Conservation (phyloP, 2,888 invertebrate genomes). For the Andrena minutula region DNA sequence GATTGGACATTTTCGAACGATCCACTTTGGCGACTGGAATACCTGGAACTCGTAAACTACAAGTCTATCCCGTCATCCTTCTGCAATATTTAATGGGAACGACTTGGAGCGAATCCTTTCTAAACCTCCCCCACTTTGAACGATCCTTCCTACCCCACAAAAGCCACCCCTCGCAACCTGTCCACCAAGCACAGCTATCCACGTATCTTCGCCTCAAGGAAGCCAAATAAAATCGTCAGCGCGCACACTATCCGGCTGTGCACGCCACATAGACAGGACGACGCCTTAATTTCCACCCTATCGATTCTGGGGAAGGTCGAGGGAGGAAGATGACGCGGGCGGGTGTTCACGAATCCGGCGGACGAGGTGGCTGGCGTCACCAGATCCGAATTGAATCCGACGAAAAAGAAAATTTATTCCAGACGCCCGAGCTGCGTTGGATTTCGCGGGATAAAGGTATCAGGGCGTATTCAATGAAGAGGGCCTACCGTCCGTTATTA, state of each 20-base stretch:
- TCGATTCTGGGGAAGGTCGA: constrained; percentile 11
- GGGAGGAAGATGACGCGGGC: constrained; percentile 26
- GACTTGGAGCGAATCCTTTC: too few species aligned
- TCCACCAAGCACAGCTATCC: too few species aligned
- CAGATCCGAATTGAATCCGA: constrained; percentile 45
- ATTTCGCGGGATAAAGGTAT: constrained; percentile 72
- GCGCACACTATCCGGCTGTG: not conserved
- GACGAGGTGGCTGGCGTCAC: constrained; percentile 9
- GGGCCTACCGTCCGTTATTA: constrained; percentile 71
- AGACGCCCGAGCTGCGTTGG: constrained; percentile 47
- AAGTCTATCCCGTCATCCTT: too few species aligned
- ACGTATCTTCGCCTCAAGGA: too few species aligned
- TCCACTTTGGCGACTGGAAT: not conserved
- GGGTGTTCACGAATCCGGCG: constrained; percentile 22
- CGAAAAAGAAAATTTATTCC: constrained; percentile 68
- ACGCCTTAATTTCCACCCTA: constrained; percentile 5
- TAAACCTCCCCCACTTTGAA: too few species aligned
- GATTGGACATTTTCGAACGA: not conserved
- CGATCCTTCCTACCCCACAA: too few species aligned
- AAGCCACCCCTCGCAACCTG: too few species aligned
- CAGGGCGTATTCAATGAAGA: constrained; percentile 73
- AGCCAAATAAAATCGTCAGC: not conserved
- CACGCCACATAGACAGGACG: not conserved
- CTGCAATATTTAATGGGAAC: too few species aligned
- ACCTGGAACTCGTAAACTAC: too few species aligned